Evolutionary conservation across 2,888 invertebrate species (phyloP), one percentile per base, ranked within the genome.

Genomic region (Andrena flavipes): DNA sequence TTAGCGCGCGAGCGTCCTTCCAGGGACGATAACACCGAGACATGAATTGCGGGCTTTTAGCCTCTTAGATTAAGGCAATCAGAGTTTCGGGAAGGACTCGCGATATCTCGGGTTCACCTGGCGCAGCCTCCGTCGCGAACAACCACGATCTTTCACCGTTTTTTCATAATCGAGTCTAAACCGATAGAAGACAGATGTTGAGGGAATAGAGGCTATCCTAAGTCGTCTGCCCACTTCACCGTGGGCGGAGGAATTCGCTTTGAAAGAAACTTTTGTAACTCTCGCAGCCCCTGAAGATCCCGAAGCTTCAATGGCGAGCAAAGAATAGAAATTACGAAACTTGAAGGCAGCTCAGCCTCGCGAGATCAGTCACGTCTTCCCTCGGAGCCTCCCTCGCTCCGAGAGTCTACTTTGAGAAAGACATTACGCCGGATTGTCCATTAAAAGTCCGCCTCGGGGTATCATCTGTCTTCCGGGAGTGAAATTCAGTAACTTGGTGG

Each of bases 61-160:
- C 51, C 51, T 51, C 42, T 42, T 16, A 42, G 42, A 42, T 42
- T 42, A 42, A 42, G 16, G 42, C 42, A 42, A 42, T 42, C 42
- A 16, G 42, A 42, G 16, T 84, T 74, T 84, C 69, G 16, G 30
- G 71, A 70, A 64, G 67, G 8, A 68, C 75, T 63, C 29, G 65
- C 42, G 67, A 49, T 49, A 48, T 51, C 70, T 23, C 0, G 51
- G 6, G 7, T 63, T 69, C 63, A 72, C 72, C 65, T 68, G 72
- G 51, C 35, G 42, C 26, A 26, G 62, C 30, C 62, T 42, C 10
- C 33, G 1, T 2, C 23, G 1, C 10, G 72, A 69, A 84, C 83
- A 84, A 79, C 75, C 86, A 62, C 13, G 60, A 74, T 54, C 78
- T 69, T 86, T 82, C 49, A 78, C n/a, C 63, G 35, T 13, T 20